Evolutionary conservation across 2,797 vertebrate species (phyloP), one percentile per base, ranked within the genome.

Genomic region (Scomberomorus guttatus): DNA sequence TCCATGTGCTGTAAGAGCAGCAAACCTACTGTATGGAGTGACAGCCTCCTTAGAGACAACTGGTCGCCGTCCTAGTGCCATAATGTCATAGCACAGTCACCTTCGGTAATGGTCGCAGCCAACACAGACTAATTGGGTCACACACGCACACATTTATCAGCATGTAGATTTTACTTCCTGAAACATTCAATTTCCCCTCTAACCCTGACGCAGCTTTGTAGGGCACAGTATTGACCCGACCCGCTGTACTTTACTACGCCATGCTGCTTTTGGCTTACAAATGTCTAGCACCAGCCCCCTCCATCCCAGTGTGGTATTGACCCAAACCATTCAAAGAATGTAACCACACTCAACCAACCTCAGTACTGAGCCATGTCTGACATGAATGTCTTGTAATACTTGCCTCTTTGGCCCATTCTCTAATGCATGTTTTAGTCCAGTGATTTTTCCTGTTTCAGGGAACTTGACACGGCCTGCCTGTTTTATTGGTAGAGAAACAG

Each of bases 171-270:
- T 44, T n/a, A 60, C 64, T 72, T 79, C 75, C 64, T 78, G 51
- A 67, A 64, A 73, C 74, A 90, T 92, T 77, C 58, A 87, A 83
- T 92, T 90, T 86, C 66, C 77, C 79, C 66, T 83, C 76, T 85
- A 60, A 90, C 72, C 77, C 84, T 80, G 67, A 75, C 59, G 62
- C 67, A 75, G 83, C 80, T 83, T 89, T 90, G 84, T 84, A 74
- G 87, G 82, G 79, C 55, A 85, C 82, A 76, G 64, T 91, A 93
- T 86, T 87, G 91, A 94, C 77, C 78, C 77, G 77, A 80, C 75
- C 72, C 51, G 72, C 75, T 82, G 77, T 54, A 75, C 12, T 56
- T 56, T 50, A 57, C 9, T 59, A 55, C 34, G 14, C 13, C 34
- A 75, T 18, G 1, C 37, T 54, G 34, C 55, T 75, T 77, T 84